These are phyloP conservation scores for Euplexia lucipara DNA, from an alignment of 2,888 invertebrate genomes.

Conservation along the genomic window DNA sequence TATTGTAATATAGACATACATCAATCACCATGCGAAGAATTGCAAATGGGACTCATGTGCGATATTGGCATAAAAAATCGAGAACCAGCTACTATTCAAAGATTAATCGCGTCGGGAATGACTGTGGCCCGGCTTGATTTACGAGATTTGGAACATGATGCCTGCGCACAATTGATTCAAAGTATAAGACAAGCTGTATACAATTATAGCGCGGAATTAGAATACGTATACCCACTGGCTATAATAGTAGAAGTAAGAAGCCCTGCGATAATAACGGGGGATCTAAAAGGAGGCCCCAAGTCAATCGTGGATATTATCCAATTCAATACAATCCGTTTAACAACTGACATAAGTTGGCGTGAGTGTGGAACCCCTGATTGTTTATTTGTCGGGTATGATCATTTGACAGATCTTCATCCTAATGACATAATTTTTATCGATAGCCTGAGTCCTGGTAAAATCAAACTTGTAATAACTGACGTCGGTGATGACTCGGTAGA, in stretches of 20 bases:
- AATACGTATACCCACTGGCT: slow-evolving; percentile 88
- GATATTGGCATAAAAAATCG: slow-evolving; percentile 82
- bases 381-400: slow-evolving; percentile 90
- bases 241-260: slow-evolving; percentile 83
- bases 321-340: slow-evolving; percentile 84
- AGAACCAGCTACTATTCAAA: slow-evolving; percentile 83
- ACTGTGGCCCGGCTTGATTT: slow-evolving; percentile 86
- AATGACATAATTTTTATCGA: slow-evolving; percentile 89
- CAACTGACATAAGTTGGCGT: slow-evolving; percentile 88
- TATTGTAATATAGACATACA: slow-evolving; percentile 81
- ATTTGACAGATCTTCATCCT: slow-evolving; percentile 86
- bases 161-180: slow-evolving; percentile 84
- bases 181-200: slow-evolving; percentile 87
- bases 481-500: slow-evolving; percentile 86
- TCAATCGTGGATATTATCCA: slow-evolving; percentile 79
- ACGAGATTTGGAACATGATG: slow-evolving; percentile 83
- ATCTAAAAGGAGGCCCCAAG: slow-evolving; percentile 81
- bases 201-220: slow-evolving; percentile 86
- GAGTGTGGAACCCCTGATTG: slow-evolving; percentile 90
- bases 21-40: slow-evolving; percentile 82
- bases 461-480: slow-evolving; percentile 79
- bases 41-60: slow-evolving; percentile 87
- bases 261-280: slow-evolving; percentile 85
- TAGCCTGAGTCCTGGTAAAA: slow-evolving; percentile 79
- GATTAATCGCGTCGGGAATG: slow-evolving; percentile 87